Base-by-base conservation (phyloP, 2,888 invertebrate genomes). In the Phorcus lineatus region DNA sequence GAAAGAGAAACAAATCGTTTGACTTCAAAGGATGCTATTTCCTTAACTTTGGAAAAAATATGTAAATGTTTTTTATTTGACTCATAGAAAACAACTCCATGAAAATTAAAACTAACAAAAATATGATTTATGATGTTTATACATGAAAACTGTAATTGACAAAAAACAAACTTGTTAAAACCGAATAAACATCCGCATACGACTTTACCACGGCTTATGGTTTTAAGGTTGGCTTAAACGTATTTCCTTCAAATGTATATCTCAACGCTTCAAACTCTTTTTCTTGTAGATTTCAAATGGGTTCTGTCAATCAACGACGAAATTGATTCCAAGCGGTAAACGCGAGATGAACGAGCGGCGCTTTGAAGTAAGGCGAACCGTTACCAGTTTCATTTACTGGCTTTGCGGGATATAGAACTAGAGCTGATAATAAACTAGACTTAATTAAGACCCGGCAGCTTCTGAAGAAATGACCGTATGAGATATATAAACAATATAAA, bases 231-330 rank as follows among this genome's bases (percentile, higher is more conserved):
- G 13, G 47, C 47, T 47, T 47, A 47, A 47, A 11, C 47, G 47
- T 47, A 13, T 47, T 47, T 47, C 47, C 47, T 47, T 47, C 11
- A 11, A 47, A 47, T 47, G 47, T 47, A 47, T 47, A 47, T 47
- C 13, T 47, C 47, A 47, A 13, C 47, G 47, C 47, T 47, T 13
- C 47, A 47, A 47, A 17, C 16, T 62, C 62, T 22, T 24, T 28
- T 24, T 24, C 62, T 28, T 62, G 62, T 62, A 62, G 24, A 62
- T 62, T 62, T 62, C 62, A 62, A 62, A 62, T 62, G 62, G 28
- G 62, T 62, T 62, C 62, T 62, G 62, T 62, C 62, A 62, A 62
- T 62, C 62, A 62, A 62, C 62, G 24, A 62, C 28, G 62, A 62
- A 62, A 62, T 62, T 62, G 62, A 62, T 62, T 24, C 62, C 62